These are phyloP conservation scores for Manis javanica DNA, from an alignment of 2,797 vertebrate genomes.

Conservation along the genomic window DNA sequence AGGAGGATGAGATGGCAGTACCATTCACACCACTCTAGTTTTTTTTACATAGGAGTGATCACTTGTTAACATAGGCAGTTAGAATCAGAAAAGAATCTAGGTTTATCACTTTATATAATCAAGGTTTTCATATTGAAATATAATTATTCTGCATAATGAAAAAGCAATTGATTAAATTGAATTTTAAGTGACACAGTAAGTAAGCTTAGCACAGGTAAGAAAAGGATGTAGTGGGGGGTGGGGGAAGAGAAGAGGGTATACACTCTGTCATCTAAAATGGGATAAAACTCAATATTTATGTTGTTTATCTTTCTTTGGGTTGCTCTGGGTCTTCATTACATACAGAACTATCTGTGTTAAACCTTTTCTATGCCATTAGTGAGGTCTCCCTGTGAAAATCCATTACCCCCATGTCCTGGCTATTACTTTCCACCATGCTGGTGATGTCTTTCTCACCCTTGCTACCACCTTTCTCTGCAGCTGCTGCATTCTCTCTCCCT, in stretches of 20 bases:
- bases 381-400: not conserved
- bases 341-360: not conserved
- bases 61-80: not conserved
- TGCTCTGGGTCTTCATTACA: not conserved
- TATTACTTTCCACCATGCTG: not conserved
- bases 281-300: not conserved
- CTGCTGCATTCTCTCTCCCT: not conserved
- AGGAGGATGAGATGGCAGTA: not conserved
- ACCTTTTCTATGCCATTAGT: not conserved
- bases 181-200: not conserved
- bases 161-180: not conserved
- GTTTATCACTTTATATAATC: not conserved
- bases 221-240: not conserved
- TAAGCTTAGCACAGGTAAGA: not conserved
- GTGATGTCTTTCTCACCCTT: not conserved
- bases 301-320: not conserved
- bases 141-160: constrained; percentile 7
- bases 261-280: not conserved
- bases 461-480: not conserved
- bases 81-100: not conserved
- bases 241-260: not conserved
- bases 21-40: not conserved
- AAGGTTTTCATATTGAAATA: not conserved
- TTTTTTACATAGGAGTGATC: not conserved
- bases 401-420: not conserved